Evolutionary conservation across 2,113 vertebrate species (phyloP), one percentile per base, ranked within the genome.

Genomic region (Typhlomys cinereus): DNA sequence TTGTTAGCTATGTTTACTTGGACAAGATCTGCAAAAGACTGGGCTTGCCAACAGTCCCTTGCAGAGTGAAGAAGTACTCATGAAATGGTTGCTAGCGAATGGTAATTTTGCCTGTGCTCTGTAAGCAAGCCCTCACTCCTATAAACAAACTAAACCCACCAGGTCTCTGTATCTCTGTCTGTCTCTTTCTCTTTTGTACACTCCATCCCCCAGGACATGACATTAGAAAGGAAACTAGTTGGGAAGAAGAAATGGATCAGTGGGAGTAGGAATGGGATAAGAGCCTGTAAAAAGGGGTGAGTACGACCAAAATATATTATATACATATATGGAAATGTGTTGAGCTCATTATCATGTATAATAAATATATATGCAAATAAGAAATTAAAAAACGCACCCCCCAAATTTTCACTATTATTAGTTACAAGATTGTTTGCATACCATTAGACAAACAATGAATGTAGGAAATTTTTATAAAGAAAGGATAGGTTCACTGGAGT

Each of bases 401-500:
- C 70, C 27, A 44, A 73, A 97, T 97, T 97, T 97, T 97, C 97
- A 96, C 97, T 97, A 94, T 97, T 98, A 98, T 97, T 97, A 97
- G 97, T 97, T 97, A 97, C 96, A 97, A 98, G 97, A 97, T 96
- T 96, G 96, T 97, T 97, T 98, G 97, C 97, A 98, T 98, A 97
- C 97, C 95, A 96, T 97, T 94, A 97, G 94, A 97, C 94, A 97
- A 96, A 97, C 97, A 98, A 97, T 98, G 98, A 98, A 98, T 97
- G 97, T 93, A 96, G 97, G 97, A 98, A 97, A 95, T 97, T 97
- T 97, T 97, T 96, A 97, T 97, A 97, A 98, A 98, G 96, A 97
- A 98, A 98, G 97, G 96, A 97, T 95, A 96, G 93, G 96, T 97
- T 98, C 98, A 97, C 97, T 97, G 97, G 97, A 97, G 98, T 97